Conservation (phyloP, 2,113 vertebrate species). For the Serilophus lunatus region DNA sequence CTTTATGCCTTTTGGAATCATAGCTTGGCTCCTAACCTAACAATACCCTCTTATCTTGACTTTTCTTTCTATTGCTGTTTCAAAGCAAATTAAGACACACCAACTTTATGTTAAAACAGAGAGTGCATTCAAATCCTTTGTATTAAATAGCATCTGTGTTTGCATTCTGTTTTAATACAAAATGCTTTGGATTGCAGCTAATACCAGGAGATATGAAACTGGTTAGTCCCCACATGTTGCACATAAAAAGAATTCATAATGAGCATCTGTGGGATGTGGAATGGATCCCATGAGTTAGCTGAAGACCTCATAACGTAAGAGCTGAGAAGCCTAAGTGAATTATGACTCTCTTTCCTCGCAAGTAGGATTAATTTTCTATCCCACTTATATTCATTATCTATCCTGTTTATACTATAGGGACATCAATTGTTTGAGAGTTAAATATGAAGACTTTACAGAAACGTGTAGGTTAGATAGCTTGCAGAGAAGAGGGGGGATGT, state of each 20-base stretch:
- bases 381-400: constrained; percentile 69
- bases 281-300: constrained; percentile 73
- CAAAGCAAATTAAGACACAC: constrained; percentile 60
- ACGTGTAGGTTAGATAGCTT: constrained; percentile 34
- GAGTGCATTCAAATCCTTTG: constrained; percentile 57
- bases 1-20: background rate
- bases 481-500: background rate
- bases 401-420: constrained; percentile 69
- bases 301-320: constrained; percentile 73
- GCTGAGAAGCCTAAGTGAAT: constrained; percentile 75
- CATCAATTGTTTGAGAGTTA: constrained; percentile 63
- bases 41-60: constrained; percentile 24
- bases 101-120: constrained; percentile 59
- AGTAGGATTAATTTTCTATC: constrained; percentile 71
- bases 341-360: constrained; percentile 68
- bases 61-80: constrained; percentile 41
- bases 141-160: constrained; percentile 73
- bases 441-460: constrained; percentile 45
- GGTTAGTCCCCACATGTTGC: constrained; percentile 81
- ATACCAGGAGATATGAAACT: constrained; percentile 81
- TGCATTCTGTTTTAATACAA: constrained; percentile 76
- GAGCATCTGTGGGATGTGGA: constrained; percentile 76
- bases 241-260: constrained; percentile 81
- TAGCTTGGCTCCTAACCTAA: background rate
- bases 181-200: constrained; percentile 79